Conservation (phyloP, 2,888 invertebrate species). For the Aspidiotus destructor region DNA sequence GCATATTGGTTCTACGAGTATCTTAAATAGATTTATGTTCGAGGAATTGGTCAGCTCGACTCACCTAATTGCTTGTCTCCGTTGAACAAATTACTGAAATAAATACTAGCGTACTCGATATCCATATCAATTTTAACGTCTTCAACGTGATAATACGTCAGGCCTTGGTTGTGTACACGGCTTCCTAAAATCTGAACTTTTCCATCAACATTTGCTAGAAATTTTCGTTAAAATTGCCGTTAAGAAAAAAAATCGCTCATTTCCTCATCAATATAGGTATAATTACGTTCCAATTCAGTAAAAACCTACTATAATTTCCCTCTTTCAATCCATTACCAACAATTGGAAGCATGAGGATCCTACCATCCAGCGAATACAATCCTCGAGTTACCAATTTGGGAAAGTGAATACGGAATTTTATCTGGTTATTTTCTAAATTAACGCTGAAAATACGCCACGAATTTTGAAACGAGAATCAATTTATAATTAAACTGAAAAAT, state of each 20-base stretch:
- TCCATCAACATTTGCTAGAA: constrained; percentile 57
- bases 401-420: constrained; percentile 53
- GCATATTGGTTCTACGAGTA: too few relatives aligned
- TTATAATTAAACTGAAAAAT: neutral
- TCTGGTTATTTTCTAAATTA: constrained; percentile 48
- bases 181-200: constrained; percentile 53
- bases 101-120: constrained; percentile 54
- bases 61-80: constrained; percentile 57
- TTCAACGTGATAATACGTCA: constrained; percentile 51
- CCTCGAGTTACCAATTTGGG: constrained; percentile 56
- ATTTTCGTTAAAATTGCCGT: constrained; percentile 25
- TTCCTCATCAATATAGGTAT: neutral
- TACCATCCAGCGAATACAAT: constrained; percentile 57
- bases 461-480: neutral
- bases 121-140: constrained; percentile 57
- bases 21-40: too few relatives aligned
- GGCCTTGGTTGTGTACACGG: constrained; percentile 46
- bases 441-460: constrained; percentile 44
- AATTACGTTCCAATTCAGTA: neutral
- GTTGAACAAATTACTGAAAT: constrained; percentile 62
- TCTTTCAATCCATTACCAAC: constrained; percentile 44
- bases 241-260: neutral
- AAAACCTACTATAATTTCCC: constrained; percentile 36
- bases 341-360: constrained; percentile 63
- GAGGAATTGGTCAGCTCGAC: constrained; percentile 25